Percentiles rank a stretch among this genome's conserved stretches.
Conservation (phyloP, 2,113 vertebrate genomes). For the Onychostruthus taczanowskii region DNA sequence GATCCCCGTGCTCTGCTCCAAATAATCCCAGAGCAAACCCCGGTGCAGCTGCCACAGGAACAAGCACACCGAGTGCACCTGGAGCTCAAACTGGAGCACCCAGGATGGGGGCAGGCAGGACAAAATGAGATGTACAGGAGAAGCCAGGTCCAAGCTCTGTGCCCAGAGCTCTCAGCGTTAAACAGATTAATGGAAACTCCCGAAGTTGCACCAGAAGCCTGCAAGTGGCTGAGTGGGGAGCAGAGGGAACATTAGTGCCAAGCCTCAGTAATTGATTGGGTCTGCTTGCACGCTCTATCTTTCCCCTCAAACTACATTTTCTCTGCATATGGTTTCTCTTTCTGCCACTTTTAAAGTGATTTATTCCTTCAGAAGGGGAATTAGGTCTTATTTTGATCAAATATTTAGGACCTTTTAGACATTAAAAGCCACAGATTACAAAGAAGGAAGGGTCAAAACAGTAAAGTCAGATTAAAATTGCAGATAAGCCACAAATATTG, state of each 20-base stretch:
- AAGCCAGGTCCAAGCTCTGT: rapidly evolving
- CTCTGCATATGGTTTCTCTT: conserved; percentile 6
- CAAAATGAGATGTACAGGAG: neutral
- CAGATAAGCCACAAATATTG: conserved; percentile 36
- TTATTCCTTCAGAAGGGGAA: neutral
- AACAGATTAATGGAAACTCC: neutral
- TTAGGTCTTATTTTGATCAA: conserved; percentile 49
- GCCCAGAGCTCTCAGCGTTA: neutral
- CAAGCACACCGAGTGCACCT: rapidly evolving
- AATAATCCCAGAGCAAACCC: neutral
- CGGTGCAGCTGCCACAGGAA: neutral
- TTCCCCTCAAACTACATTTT: neutral
- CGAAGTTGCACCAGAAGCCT: neutral
- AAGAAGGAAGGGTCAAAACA: conserved; percentile 24
- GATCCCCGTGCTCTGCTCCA: neutral
- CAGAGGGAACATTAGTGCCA: conserved; percentile 29
- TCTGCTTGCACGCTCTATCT: neutral
- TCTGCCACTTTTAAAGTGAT: conserved; percentile 20
- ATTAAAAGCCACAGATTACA: conserved; percentile 48
- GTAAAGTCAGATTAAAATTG: conserved; percentile 17
- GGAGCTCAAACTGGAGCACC: neutral
- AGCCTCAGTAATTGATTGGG: neutral
- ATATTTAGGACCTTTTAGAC: conserved; percentile 41
- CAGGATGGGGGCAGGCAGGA: rapidly evolving
- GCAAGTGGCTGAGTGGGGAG: neutral